These are phyloP conservation scores for Magallana nippona DNA, from an alignment of 2,888 invertebrate species.

Conservation along the genomic window DNA sequence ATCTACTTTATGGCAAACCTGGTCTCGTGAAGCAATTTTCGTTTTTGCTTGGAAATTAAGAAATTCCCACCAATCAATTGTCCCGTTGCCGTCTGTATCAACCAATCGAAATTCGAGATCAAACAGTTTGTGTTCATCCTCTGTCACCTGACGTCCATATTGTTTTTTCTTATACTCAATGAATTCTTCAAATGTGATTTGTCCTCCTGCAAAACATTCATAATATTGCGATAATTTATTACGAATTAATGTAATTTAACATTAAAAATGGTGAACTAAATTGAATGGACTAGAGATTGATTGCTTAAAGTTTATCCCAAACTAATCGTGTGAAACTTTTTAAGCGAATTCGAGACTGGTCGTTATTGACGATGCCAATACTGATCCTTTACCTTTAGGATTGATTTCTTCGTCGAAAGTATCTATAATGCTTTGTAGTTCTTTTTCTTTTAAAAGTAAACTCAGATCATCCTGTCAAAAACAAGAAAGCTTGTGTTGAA, in stretches of 20 bases:
- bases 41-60: slow-evolving; percentile 63
- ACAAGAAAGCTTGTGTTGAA: too few species aligned
- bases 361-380: too few species aligned
- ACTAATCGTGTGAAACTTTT: too few species aligned
- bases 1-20: slow-evolving; percentile 35
- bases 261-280: too few species aligned
- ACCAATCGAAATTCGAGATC: slow-evolving; percentile 57
- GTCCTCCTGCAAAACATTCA: slow-evolving; percentile 47
- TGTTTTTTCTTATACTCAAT: slow-evolving; percentile 39
- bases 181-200: slow-evolving; percentile 55
- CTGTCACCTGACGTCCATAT: slow-evolving; percentile 31
- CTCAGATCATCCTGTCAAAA: slow-evolving; percentile 53
- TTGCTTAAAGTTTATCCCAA: too few species aligned
- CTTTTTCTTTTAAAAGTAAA: slow-evolving; percentile 53
- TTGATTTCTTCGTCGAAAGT: slow-evolving; percentile 57
- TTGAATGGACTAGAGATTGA: too few species aligned
- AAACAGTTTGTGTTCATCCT: slow-evolving; percentile 52
- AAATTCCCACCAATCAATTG: slow-evolving; percentile 70
- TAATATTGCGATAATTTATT: too few species aligned
- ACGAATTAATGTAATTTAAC: too few species aligned
- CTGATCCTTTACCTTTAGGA: slow-evolving; percentile 54
- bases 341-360: too few species aligned
- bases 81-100: slow-evolving; percentile 63
- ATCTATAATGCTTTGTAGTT: slow-evolving; percentile 55
- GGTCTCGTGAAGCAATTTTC: slow-evolving; percentile 55